Evolutionary conservation across 2,888 invertebrate species (phyloP), one percentile per base, ranked within the genome.

Genomic region (Agrochola lychnidis): DNA sequence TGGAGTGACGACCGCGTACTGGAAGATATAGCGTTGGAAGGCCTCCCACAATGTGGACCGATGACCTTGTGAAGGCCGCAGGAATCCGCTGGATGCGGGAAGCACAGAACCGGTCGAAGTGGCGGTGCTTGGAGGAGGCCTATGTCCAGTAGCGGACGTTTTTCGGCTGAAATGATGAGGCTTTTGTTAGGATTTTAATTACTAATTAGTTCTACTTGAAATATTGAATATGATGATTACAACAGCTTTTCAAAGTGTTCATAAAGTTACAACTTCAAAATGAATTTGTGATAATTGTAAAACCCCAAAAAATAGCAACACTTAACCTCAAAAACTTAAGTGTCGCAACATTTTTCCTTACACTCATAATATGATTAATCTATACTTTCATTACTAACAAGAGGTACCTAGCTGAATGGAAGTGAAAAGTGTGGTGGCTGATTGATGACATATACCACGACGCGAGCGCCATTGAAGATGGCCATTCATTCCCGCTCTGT

Each of bases 341-440:
- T 42, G 48, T 48, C n/a, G 9, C 22, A 51, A 64, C 9, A 62
- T 30, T 84, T 70, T 70, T 73, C 42, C n/a, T n/a, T 53, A 36
- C 70, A 71, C 62, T 70, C 70, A 45, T 69, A 67, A 78, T 51
- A 78, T 89, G 91, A 91, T 91, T 91, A 91, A 91, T 92, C 86
- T 86, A 76, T 78, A 82, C 76, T 84, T 89, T 89, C 85, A 89
- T 90, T 87, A 88, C 83, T 81, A 88, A 82, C 78, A 84, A 81
- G 68, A 69, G 76, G 12, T 63, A 30, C 30, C 30, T 30, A 75
- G 48, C 71, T 77, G 73, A 73, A 84, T 72, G 77, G 69, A 80
- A 79, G 80, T 86, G 89, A 88, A 92, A 92, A 90, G 89, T 89
- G 88, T 86, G 90, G 86, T 88, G 79, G 76, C 87, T 93, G 93